Percentiles rank a stretch among this genome's conserved stretches.
Conservation (phyloP, 2,888 invertebrate genomes). For the Callinectes sapidus region DNA sequence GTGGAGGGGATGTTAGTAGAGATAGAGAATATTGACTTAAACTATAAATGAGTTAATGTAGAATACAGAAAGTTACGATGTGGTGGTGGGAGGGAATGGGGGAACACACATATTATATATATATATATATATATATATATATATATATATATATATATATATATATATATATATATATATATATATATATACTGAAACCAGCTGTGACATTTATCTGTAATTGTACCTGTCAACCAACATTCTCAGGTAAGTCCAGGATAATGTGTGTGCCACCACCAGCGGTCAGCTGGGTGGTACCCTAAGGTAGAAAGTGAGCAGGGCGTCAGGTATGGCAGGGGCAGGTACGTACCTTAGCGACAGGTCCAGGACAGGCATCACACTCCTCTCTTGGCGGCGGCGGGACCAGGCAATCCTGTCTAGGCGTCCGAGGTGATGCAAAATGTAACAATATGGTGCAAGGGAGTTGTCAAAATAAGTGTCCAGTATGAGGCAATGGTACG, state of each 20-base stretch:
- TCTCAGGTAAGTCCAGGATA: background rate
- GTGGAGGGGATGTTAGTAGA: no score
- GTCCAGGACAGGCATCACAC: conserved; percentile 58
- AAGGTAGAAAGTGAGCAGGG: background rate
- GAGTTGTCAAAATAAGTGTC: background rate
- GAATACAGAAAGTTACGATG: no score
- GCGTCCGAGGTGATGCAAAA: conserved; percentile 8
- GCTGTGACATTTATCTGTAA: background rate
- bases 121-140: no score
- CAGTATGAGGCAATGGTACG: background rate
- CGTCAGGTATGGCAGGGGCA: no score
- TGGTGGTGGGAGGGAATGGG: no score
- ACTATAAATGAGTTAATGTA: no score
- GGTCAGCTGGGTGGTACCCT: background rate
- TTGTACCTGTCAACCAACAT: background rate
- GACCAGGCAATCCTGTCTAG: background rate
- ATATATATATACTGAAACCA: no score
- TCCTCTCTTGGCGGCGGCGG: conserved; percentile 8
- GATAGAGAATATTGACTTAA: no score
- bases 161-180: no score
- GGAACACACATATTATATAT: no score
- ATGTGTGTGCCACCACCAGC: background rate
- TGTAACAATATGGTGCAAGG: background rate
- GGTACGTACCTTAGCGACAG: conserved; percentile 41
- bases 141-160: no score